phyloP scores from a whole-genome alignment of 2,113 vertebrate genomes.

The Smithornis capensis region DNA sequence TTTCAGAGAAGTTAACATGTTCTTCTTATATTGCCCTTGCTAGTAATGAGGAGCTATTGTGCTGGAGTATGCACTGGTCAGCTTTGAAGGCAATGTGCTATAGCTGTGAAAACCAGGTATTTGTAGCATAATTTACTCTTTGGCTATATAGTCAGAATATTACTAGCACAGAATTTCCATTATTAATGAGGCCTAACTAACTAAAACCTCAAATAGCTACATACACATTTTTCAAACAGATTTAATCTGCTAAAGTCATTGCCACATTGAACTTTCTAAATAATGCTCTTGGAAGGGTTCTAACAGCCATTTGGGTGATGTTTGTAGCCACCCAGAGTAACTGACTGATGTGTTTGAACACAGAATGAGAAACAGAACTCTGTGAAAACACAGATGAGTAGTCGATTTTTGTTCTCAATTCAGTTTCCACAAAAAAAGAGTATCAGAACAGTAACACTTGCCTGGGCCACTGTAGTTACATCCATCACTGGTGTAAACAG shows the following conservation, averaged over 20 bases:
- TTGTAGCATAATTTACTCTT: not conserved
- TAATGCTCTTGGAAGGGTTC: not conserved
- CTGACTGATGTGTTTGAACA: not conserved
- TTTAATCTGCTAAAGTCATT: not conserved
- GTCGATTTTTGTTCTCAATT: not conserved
- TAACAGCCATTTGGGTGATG: not conserved
- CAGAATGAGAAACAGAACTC: not conserved
- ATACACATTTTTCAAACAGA: not conserved
- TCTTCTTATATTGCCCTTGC: not conserved
- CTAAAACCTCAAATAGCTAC: not conserved
- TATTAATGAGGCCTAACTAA: not conserved
- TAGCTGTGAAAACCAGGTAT: not conserved
- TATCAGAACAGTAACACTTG: not conserved
- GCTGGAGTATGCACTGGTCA: not conserved
- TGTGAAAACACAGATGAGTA: not conserved
- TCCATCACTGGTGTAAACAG: not conserved
- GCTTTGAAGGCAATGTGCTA: not conserved
- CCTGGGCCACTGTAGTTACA: not conserved
- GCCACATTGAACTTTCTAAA: not conserved
- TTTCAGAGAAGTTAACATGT: not conserved
- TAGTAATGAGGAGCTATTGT: not conserved
- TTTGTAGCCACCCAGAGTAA: not conserved
- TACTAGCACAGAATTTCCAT: not conserved
- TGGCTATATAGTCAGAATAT: not conserved
- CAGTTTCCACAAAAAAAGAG: not conserved